Base-by-base conservation (phyloP, 2,888 invertebrate genomes). In the Orchesella flavescens region DNA sequence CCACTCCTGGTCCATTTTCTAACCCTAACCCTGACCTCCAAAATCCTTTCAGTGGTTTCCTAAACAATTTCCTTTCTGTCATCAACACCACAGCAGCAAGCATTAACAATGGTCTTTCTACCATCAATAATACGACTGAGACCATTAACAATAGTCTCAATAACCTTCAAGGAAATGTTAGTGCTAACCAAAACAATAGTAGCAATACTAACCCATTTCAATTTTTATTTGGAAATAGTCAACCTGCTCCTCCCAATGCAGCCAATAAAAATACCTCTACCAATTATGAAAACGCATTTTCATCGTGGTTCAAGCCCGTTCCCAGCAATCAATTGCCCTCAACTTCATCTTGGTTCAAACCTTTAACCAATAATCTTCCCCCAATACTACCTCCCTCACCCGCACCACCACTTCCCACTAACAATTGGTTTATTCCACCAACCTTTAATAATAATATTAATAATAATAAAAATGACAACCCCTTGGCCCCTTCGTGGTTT, bases 281-380 rank as follows among this genome's bases (percentile, higher is more conserved):
- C 49, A 59, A 65, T 34, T 24, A 65, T 5, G 23, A 34, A 9
- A 57, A 66, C 57, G 46, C 57, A 9, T 69, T 69, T n/a, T 69
- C 77, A 0, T 69, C 69, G 3, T 69, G 69, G 77, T 46, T 69
- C 23, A 77, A 77, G 15, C 69, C 69, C 5, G 15, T 73, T 34
- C 7, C 43, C 1, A 49, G n/a, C 43, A 19, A 49, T 12, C 34
- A n/a, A 9, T 63, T n/a, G 15, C 7, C 79, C 1, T 53, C 65
- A 21, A 1, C 46, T n/a, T 63, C 78, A 0, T 34, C 24, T 15
- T 73, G 73, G 80, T 80, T 80, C 21, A 73, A 73, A 46, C 80
- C 80, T 17, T 46, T 73, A 10, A 74, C n/a, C 10, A 53, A 71
- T n/a, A 34, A n/a, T 71, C 55, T 17, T 12, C 68, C n/a, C 49